Conservation (phyloP, 1,140 invertebrate species). For the Drosophila bifasciata region DNA sequence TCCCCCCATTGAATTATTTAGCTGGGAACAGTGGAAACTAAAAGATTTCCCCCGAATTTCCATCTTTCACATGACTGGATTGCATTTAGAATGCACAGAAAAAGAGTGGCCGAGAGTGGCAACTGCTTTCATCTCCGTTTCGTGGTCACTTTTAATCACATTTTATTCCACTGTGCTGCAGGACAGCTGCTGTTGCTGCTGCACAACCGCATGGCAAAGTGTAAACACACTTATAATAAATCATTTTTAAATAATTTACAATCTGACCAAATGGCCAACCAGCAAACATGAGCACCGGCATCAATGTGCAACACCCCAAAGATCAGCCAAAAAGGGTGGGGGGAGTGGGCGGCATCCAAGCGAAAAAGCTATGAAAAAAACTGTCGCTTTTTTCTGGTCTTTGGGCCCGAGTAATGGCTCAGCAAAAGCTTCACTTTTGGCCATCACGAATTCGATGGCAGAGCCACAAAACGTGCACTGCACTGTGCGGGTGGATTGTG, state of each 20-base stretch:
- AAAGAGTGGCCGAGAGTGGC: not conserved
- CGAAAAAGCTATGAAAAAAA: constrained; percentile 2
- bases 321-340: not conserved
- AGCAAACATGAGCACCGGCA: constrained; percentile 4
- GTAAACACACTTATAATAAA: constrained; percentile 79
- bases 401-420: constrained; percentile 59
- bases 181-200: constrained; percentile 46
- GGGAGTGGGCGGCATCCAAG: constrained; percentile 1
- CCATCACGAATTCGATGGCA: constrained; percentile 69
- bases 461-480: constrained; percentile 65
- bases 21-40: constrained; percentile 9
- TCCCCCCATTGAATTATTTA: constrained; percentile 46
- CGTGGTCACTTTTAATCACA: constrained; percentile 1
- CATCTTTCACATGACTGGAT: not conserved
- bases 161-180: constrained; percentile 20
- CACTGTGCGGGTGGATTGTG: constrained; percentile 22
- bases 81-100: not conserved
- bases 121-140: not conserved
- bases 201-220: constrained; percentile 67
- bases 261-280: constrained; percentile 50
- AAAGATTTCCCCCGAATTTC: not conserved
- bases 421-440: constrained; percentile 69
- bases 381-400: constrained; percentile 38
- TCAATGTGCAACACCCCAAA: constrained; percentile 30
- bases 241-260: constrained; percentile 80